Percentiles rank a stretch among this genome's conserved stretches.
phyloP scores from a whole-genome alignment of 2,888 invertebrate genomes.

The Cactoblastis cactorum region DNA sequence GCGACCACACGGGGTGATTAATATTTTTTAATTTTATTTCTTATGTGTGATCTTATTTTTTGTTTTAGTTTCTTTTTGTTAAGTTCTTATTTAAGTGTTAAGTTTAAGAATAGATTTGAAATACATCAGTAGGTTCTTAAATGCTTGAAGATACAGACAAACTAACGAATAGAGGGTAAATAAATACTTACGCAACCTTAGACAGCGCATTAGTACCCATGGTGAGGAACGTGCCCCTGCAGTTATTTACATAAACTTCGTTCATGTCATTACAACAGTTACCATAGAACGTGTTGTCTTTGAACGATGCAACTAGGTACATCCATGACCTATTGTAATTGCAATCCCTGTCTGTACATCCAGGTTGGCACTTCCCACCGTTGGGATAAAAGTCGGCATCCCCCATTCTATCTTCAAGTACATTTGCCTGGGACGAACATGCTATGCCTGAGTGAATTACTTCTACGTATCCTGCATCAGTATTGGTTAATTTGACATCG shows the following conservation, averaged over 20 bases:
- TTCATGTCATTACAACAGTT: constrained; percentile 31
- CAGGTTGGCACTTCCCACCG: constrained; percentile 85
- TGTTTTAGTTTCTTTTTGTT: no score
- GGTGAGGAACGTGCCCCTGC: constrained; percentile 29
- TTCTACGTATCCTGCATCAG: constrained; percentile 55
- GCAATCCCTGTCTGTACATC: constrained; percentile 41
- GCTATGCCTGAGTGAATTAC: constrained; percentile 63
- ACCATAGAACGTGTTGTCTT: constrained; percentile 31
- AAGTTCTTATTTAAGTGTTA: no score
- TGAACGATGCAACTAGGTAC: constrained; percentile 42
- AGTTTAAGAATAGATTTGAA: no score
- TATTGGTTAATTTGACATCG: constrained; percentile 29
- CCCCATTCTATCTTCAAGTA: constrained; percentile 86
- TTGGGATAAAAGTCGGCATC: constrained; percentile 94
- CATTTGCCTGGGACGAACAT: constrained; percentile 61
- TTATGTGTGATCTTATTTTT: no score
- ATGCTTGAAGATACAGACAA: no score
- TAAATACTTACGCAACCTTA: constrained; percentile 43
- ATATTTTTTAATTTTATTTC: no score
- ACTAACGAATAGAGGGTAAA: no score
- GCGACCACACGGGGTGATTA: no score
- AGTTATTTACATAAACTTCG: constrained; percentile 38
- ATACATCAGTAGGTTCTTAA: no score
- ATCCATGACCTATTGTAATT: constrained; percentile 50
- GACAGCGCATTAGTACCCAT: constrained; percentile 38